These are phyloP conservation scores for Drosophila quasianomalipes DNA, from an alignment of 2,888 invertebrate species.

Conservation along the genomic window DNA sequence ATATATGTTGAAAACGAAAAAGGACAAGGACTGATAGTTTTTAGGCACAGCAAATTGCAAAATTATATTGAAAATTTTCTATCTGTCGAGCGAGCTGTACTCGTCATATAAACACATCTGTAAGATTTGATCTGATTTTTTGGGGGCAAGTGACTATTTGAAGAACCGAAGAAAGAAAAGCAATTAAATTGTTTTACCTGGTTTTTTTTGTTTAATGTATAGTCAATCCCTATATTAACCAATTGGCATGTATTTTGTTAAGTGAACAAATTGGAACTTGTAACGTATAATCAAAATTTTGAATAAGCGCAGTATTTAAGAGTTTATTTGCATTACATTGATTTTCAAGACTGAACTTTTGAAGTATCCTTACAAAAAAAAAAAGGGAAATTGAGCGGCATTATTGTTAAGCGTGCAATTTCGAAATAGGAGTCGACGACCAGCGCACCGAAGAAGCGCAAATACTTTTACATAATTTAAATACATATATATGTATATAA, in stretches of 20 bases:
- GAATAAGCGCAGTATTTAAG: constrained; percentile 61
- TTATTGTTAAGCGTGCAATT: constrained; percentile 56
- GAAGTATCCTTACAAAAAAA: constrained; percentile 66
- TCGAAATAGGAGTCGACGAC: constrained; percentile 38
- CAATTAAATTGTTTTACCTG: constrained; percentile 44
- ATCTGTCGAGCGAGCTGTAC: constrained; percentile 7
- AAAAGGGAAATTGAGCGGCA: constrained; percentile 40
- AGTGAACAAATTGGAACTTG: constrained; percentile 34
- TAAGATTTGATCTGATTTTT: background rate
- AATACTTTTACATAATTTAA: constrained; percentile 17
- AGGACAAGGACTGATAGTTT: constrained; percentile 65
- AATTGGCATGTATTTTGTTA: constrained; percentile 40
- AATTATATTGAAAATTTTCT: constrained; percentile 11
- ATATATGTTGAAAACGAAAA: constrained; percentile 27
- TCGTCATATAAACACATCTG: background rate
- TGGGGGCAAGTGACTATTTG: background rate
- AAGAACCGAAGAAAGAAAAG: background rate
- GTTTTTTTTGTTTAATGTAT: background rate
- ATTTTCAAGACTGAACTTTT: constrained; percentile 79
- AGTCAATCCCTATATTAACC: constrained; percentile 21
- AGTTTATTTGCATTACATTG: constrained; percentile 66
- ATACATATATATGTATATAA: constrained; percentile 16
- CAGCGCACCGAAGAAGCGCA: constrained; percentile 11
- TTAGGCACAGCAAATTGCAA: constrained; percentile 39
- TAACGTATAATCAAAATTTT: constrained; percentile 64